phyloP scores from a whole-genome alignment of 2,888 invertebrate genomes.

The Mythimna pallens region DNA sequence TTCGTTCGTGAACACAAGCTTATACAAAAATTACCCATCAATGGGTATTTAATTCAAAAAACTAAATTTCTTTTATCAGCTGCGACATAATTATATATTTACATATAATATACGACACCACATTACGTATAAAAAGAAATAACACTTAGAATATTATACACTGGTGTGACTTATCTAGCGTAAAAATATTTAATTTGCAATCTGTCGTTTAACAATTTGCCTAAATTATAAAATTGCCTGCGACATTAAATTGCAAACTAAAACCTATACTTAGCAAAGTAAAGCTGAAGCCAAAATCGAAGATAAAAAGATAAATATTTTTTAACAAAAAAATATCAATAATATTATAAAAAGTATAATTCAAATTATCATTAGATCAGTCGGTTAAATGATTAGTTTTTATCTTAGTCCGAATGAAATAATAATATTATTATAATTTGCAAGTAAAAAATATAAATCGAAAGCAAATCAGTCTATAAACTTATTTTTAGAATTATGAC shows the following conservation, averaged over 20 bases:
- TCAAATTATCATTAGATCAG: constrained; percentile 79
- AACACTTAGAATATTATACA: constrained; percentile 75
- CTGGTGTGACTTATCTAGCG: constrained; percentile 69
- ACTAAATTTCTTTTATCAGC: constrained; percentile 28
- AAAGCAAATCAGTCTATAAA: constrained; percentile 89
- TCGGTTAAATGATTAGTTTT: constrained; percentile 79
- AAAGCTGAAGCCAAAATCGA: constrained; percentile 82
- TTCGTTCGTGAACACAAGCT: constrained; percentile 23
- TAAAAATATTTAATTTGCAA: constrained; percentile 68
- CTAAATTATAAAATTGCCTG: constrained; percentile 67
- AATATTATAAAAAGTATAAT: constrained; percentile 58
- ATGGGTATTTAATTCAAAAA: constrained; percentile 16
- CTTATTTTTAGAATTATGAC: constrained; percentile 83
- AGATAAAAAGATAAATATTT: constrained; percentile 71
- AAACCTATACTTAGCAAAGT: constrained; percentile 73
- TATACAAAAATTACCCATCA: constrained; percentile 16
- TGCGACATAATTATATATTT: constrained; percentile 64
- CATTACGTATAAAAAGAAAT: constrained; percentile 71
- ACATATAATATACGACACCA: constrained; percentile 63
- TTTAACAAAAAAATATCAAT: constrained; percentile 58
- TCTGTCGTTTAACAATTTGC: constrained; percentile 66
- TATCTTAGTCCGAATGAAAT: constrained; percentile 74
- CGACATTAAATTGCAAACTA: constrained; percentile 73
- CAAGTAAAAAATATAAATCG: constrained; percentile 72
- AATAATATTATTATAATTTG: constrained; percentile 67